Evolutionary conservation across 2,888 invertebrate species (phyloP).

Genomic region (Digitonthophagus gazella): DNA sequence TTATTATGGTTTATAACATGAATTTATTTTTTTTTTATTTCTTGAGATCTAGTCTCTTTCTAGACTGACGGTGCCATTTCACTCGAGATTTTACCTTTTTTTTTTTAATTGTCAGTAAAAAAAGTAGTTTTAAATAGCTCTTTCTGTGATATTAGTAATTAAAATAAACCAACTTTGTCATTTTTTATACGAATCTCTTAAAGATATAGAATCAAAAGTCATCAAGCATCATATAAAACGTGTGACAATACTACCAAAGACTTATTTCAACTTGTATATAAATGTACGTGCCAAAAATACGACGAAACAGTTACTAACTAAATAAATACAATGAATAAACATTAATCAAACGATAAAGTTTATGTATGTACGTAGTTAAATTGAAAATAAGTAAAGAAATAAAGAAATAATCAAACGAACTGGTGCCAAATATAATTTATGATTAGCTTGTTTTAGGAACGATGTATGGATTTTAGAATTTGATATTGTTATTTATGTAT

Average conservation of each 20-base stretch:
- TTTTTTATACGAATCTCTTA: background rate
- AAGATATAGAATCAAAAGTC: background rate
- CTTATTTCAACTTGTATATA: background rate
- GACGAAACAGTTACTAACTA: too few relatives aligned
- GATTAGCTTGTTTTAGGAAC: background rate
- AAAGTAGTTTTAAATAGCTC: background rate
- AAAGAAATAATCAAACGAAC: background rate
- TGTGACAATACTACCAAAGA: background rate
- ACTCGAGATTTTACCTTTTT: background rate
- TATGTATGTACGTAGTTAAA: too few relatives aligned
- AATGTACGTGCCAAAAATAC: background rate
- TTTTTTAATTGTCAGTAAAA: background rate
- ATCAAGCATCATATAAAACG: too few relatives aligned
- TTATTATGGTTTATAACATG: slow-evolving; percentile 4
- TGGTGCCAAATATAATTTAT: background rate
- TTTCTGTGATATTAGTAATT: background rate
- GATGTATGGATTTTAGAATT: background rate
- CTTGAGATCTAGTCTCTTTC: background rate
- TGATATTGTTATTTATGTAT: background rate
- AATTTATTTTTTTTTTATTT: background rate
- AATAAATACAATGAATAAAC: too few relatives aligned
- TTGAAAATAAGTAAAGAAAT: too few relatives aligned
- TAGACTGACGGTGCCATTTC: background rate
- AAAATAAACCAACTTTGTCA: too few relatives aligned
- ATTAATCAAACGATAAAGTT: too few relatives aligned